Base-by-base conservation (phyloP, 2,797 vertebrate genomes). In the Petrocephalus schoutedeni region DNA sequence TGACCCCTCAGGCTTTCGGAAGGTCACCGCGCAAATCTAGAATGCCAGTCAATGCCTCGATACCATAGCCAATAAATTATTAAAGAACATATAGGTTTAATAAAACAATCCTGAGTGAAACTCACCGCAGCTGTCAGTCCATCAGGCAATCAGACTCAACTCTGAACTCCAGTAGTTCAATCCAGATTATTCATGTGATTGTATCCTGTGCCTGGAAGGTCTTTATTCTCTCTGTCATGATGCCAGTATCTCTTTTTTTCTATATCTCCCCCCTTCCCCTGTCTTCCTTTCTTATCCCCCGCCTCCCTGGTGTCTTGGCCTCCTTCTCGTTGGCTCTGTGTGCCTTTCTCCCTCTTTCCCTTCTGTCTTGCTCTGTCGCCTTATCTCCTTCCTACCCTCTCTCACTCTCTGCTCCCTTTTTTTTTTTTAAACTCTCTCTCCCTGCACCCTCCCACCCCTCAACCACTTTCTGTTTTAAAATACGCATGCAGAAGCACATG, bases 391-490 rank as follows among this genome's bases (percentile, higher is more conserved):
- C 82, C 23, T 54, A 19, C 84, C 23, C 84, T 58, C 84, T 12
- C 57, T 59, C 57, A 16, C 85, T 59, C 32, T 21, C 85, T 0
- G 14, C 32, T 32, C 54, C 56, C 12, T 32, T 28, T 28, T 28
- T 28, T 28, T 36, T 28, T 41, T 16, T 23, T 21, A 6, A 12
- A n/a, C 83, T 57, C 54, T 21, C 54, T n/a, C 36, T 32, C n/a
- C 23, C 28, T 7, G 36, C 28, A 6, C 82, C 82, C 56, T 41
- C 56, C 85, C 85, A 9, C 85, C 23, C 54, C 36, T 32, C 49
- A 85, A 21, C 54, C 84, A 86, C 84, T 86, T n/a, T 57, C 85
- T n/a, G 28, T 45, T 58, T 86, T 56, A 86, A 36, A 54, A 56
- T 57, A 16, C 32, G 2, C 85, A 41, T 58, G 23, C 56, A 36